A percentile compares a stretch with the other conserved stretches of the same genome.
Evolutionary conservation across 1,140 invertebrate species (phyloP).

Genomic region (Gonatopus flavifemur): DNA sequence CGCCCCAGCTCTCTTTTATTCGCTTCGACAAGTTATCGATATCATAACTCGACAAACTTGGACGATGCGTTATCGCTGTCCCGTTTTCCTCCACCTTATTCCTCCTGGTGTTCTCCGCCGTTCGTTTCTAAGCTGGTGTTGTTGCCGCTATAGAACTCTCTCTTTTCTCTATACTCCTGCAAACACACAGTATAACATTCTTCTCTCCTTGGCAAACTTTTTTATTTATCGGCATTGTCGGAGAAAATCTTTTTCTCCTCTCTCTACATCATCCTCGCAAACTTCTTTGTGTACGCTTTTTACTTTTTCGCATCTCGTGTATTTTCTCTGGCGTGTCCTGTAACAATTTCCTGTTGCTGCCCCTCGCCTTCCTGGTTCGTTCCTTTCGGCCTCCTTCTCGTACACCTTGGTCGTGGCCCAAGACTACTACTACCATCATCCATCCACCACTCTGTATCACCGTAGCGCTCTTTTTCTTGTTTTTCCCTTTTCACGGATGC

Average conservation of each 20-base stretch:
- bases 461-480: background rate
- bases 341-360: too few relatives aligned
- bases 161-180: constrained; percentile 5
- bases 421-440: background rate
- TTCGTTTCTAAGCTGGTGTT: too few relatives aligned
- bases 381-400: constrained; percentile 1
- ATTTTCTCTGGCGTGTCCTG: background rate
- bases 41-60: constrained; percentile 32
- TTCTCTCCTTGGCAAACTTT: constrained; percentile 27
- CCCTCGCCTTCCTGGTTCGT: constrained; percentile 1
- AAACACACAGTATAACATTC: constrained; percentile 12
- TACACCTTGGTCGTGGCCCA: constrained; percentile 11
- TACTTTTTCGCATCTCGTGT: background rate
- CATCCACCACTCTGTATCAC: background rate
- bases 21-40: constrained; percentile 29
- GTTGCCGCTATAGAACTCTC: constrained; percentile 8
- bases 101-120: constrained; percentile 4
- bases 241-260: constrained; percentile 17
- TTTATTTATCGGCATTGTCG: constrained; percentile 35
- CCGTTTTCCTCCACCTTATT: background rate
- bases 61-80: constrained; percentile 7
- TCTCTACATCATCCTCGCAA: background rate
- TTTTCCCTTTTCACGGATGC: constrained; percentile 1
- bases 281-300: background rate
- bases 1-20: too few relatives aligned